Evolutionary conservation across 2,113 vertebrate species (phyloP).

Genomic region (Nothoprocta pentlandii): DNA sequence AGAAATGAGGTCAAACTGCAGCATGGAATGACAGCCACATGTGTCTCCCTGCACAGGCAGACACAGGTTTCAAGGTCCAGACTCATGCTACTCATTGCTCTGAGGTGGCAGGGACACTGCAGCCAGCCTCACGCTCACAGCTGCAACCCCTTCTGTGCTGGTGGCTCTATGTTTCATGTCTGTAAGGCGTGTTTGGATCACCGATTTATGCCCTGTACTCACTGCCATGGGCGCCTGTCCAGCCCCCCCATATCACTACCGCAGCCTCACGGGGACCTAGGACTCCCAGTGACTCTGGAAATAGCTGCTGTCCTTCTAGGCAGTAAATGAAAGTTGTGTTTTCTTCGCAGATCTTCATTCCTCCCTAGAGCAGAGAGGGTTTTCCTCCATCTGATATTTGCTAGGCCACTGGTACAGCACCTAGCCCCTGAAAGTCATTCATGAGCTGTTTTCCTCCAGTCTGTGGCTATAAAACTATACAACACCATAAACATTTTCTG

Average conservation of each 20-base stretch:
- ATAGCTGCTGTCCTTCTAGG: neutral
- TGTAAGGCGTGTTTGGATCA: neutral
- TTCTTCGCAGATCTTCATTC: neutral
- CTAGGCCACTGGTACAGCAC: slow-evolving; percentile 36
- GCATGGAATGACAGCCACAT: neutral
- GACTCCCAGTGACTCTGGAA: neutral
- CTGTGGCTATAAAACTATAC: slow-evolving; percentile 79
- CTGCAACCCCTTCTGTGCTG: neutral
- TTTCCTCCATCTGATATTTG: slow-evolving; percentile 31
- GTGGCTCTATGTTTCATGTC: neutral
- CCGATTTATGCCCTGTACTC: slow-evolving; percentile 9
- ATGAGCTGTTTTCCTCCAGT: slow-evolving; percentile 74
- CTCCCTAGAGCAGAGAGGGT: neutral
- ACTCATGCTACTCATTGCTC: neutral
- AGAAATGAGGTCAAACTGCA: neutral
- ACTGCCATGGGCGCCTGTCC: neutral
- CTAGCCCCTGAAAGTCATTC: slow-evolving; percentile 43
- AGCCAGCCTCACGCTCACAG: neutral
- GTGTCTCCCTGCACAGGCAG: neutral
- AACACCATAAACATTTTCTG: slow-evolving; percentile 79
- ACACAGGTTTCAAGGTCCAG: neutral
- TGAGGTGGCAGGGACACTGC: neutral
- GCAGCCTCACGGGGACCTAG: neutral
- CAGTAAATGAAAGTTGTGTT: neutral
- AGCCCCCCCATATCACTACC: neutral